A percentile compares a stretch with the other conserved stretches of the same genome.
phyloP scores from a whole-genome alignment of 1,140 invertebrate species.

The Conopomorpha cramerella region DNA sequence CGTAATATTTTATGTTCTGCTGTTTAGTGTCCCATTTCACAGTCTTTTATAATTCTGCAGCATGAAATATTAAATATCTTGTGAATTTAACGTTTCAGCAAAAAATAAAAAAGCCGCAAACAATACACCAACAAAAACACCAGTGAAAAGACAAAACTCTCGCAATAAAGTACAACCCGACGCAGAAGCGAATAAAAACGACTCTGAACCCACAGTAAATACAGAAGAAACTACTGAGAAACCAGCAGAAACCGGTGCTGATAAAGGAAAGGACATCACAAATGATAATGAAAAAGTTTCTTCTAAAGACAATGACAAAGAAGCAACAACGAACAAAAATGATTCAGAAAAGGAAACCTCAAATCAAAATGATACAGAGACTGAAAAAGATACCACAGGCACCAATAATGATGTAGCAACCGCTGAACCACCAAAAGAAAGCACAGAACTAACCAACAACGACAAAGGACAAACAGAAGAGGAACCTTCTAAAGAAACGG shows the following conservation, averaged over 20 bases:
- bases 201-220: slow-evolving; percentile 7
- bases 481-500: background rate
- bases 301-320: background rate
- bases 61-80: background rate
- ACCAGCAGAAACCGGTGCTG: background rate
- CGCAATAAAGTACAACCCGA: slow-evolving; percentile 6
- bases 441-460: background rate
- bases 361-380: slow-evolving; percentile 1
- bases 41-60: background rate
- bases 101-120: slow-evolving; percentile 29
- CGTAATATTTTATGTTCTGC: too few species aligned
- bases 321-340: background rate
- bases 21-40: too few species aligned
- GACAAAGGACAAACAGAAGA: background rate
- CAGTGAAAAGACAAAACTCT: slow-evolving; percentile 27
- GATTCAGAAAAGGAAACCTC: background rate
- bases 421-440: too few species aligned
- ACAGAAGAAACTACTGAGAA: slow-evolving; percentile 6
- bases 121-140: slow-evolving; percentile 20
- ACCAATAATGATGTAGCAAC: background rate
- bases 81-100: slow-evolving; percentile 8
- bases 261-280: background rate
- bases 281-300: slow-evolving; percentile 1
- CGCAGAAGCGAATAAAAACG: slow-evolving; percentile 8
- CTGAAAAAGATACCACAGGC: background rate